Evolutionary conservation across 1,140 invertebrate species (phyloP), one percentile per base, ranked within the genome.

Genomic region (Drosophila gunungcola): DNA sequence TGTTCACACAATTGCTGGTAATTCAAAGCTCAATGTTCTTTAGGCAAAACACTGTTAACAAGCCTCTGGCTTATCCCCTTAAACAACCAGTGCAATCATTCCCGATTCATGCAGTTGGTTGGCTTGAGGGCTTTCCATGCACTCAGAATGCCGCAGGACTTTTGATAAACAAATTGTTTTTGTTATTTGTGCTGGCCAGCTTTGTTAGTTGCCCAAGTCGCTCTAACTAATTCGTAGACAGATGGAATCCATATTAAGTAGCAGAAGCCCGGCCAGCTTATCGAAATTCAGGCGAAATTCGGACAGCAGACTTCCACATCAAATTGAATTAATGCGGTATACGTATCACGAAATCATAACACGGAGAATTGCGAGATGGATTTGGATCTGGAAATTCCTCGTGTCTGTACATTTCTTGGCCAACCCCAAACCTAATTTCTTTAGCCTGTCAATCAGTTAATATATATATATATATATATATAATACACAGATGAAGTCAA

Each of bases 251-350:
- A 62, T 63, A 74, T 55, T 60, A 53, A 75, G 39, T 75, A 65
- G 55, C 61, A 41, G 46, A 69, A 55, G 61, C 51, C 36, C 43
- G 62, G 61, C 55, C 53, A 68, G 64, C 80, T 72, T 72, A 83
- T 80, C 80, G 65, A 68, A 80, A 79, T 76, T 67, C 68, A 70
- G 57, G 58, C 55, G 57, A 72, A 73, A 67, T 65, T 56, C 61
- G 43, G 45, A 60, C 57, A 57, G 25, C 70, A 80, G 60, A 53
- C 27, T 39, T 42, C 39, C 74, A 78, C 74, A 86, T 86, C 83
- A 82, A 86, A 86, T 86, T 86, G 70, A 86, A 88, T 86, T 86
- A 88, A 88, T 86, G 83, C 62, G 58, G 70, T 79, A 73, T 77
- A 88, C 67, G 80, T 86, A 86, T 86, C 78, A 72, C 70, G 63